Percentiles rank a stretch among this genome's conserved stretches.
These are phyloP conservation scores for Lytechinus variegatus DNA, from an alignment of 35 echinoderm and acorn worm species.

Conservation along the genomic window DNA sequence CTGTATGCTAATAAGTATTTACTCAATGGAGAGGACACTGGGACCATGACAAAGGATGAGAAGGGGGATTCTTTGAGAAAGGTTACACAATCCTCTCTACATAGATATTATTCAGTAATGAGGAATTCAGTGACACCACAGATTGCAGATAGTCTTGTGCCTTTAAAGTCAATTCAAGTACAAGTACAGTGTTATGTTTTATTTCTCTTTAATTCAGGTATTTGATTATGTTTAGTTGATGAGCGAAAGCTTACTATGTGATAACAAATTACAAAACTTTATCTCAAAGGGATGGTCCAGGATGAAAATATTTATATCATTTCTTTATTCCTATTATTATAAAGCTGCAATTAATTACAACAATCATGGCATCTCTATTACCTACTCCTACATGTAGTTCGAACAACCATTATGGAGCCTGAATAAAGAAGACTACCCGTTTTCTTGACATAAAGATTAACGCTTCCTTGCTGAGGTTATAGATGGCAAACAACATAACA, in stretches of 20 bases:
- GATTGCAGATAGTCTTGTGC: neutral
- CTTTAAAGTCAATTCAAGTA: neutral
- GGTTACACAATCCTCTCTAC: neutral
- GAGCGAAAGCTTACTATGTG: too few relatives aligned
- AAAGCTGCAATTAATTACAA: too few relatives aligned
- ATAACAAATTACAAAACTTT: too few relatives aligned
- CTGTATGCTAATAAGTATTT: slow-evolving; percentile 44
- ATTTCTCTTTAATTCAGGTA: too few relatives aligned
- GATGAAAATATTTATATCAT: too few relatives aligned
- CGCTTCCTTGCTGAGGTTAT: neutral
- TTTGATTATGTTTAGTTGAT: too few relatives aligned
- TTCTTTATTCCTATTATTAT: too few relatives aligned
- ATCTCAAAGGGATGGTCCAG: too few relatives aligned
- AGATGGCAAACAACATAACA: neutral
- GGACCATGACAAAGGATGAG: neutral
- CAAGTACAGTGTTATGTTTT: too few relatives aligned
- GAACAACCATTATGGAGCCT: neutral
- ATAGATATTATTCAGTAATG: neutral
- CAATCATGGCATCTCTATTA: too few relatives aligned
- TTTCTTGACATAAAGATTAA: slow-evolving; percentile 6
- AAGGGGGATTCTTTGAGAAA: neutral
- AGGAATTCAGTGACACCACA: neutral
- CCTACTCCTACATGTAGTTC: neutral
- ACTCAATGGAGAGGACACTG: neutral
- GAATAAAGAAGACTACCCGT: neutral